Base-by-base conservation (phyloP, 1,140 invertebrate genomes). In the Diabrotica undecimpunctata region DNA sequence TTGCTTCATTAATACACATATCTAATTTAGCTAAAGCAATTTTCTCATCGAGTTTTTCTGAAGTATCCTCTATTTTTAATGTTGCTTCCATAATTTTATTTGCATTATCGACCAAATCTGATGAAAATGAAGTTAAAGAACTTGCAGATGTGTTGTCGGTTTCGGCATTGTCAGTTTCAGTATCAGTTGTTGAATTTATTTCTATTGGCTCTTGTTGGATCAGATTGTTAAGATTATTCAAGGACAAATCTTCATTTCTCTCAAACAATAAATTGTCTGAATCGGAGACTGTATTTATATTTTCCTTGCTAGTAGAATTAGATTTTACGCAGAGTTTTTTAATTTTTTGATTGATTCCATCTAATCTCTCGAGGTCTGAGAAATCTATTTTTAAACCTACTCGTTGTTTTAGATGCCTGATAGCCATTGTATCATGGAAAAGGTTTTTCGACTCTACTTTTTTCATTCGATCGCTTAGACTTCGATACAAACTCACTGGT, bases 351-450 rank as follows among this genome's bases (percentile, higher is more conserved):
- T 61, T 79, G 70, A 78, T 79, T 74, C 74, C 81, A 78, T 79
- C 83, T 75, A 78, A 78, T 78, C 77, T 81, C 75, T 82, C 81
- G 1, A 84, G 64, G 62, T 77, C 66, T 7, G 69, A 67, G 52
- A 78, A 77, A 54, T 66, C 55, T 50, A 73, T 71, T 50, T 84
- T 82, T 50, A 83, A 82, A 76, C 86, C 84, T 54, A 79, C 81
- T 74, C 84, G 78, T 71, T 82, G 84, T 67, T 81, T 81, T 72
- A 84, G 85, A n/a, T 86, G 81, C 69, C 89, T 84, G 65, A 93
- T 80, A 13, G 90, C 86, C 89, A 92, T 93, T 12, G 90, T 92
- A 74, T 93, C 84, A 80, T 85, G 80, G 79, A 89, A 88, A 76
- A 71, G 76, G 38, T 75, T 76, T 14, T 80, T 81, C 25, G 66